Evolutionary conservation across 2,113 vertebrate species (phyloP), one percentile per base, ranked within the genome.

Genomic region (Ancistrus triradiatus): DNA sequence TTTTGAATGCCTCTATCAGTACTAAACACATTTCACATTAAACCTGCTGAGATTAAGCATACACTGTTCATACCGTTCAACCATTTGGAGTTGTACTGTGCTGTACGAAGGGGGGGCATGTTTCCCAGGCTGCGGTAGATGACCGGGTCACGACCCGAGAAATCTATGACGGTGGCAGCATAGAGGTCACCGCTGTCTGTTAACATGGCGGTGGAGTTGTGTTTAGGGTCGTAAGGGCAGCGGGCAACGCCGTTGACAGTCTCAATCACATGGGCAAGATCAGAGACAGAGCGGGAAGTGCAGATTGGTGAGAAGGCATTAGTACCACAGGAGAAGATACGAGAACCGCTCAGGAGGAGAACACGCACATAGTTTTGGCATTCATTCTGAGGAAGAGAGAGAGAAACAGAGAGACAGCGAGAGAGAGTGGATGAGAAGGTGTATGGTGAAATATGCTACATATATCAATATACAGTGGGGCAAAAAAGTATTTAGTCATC

Each of bases 81-180:
- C 95, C 95, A 98, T 55, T 95, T 97, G 67, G 95, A 98, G 84
- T 98, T 98, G 83, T 98, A 98, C 76, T 98, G 95, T 0, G 93
- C 95, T 0, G 90, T 93, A 62, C 95, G 91, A 4, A 98, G 90
- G 0, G 95, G 92, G 0, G 94, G 93, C 74, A 95, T 85, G 18
- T 82, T 65, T 1, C 95, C 95, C 63, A 98, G 84, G 28, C 95
- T 97, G 33, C 95, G 88, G 79, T 98, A 98, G 73, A 98, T 92
- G 57, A 95, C 94, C 0, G 94, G 94, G 75, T 98, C 95, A 0
- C 95, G 91, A 14, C 95, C 94, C 0, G 95, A 94, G 79, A 98
- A 98, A 64, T 98, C 95, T 77, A 96, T 96, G 76, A 94, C 95
- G 0, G 95, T 98, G 0, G 95, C 94, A 0, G 95, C 95, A 2